phyloP scores from a whole-genome alignment of 2,113 vertebrate species.

The Misgurnus mizolepis region DNA sequence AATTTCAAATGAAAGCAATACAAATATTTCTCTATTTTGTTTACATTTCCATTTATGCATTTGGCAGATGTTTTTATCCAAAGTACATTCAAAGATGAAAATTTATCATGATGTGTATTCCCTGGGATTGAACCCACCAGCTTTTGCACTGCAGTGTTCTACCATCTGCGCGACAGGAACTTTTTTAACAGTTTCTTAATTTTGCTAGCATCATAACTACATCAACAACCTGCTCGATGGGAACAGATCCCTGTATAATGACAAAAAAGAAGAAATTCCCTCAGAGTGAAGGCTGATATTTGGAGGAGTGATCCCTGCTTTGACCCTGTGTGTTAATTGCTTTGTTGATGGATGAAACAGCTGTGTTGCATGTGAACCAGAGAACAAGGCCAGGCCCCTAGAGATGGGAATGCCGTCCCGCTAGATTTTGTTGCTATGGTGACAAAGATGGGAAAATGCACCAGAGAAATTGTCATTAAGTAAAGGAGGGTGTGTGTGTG shows the following conservation, averaged over 20 bases:
- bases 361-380: conserved; percentile 68
- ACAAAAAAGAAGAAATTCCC: conserved; percentile 19
- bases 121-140: no score
- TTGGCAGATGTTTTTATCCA: no score
- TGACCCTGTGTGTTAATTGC: conserved; percentile 62
- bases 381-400: conserved; percentile 78
- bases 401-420: conserved; percentile 79
- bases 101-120: no score
- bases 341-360: conserved; percentile 63
- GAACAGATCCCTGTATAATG: conserved; percentile 18
- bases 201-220: conserved; percentile 2
- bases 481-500: conserved; percentile 58
- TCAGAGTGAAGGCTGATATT: conserved; percentile 23
- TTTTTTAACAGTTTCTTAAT: background rate
- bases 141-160: no score
- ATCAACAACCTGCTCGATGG: background rate
- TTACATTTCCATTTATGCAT: no score
- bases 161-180: no score
- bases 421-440: conserved; percentile 83
- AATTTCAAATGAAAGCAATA: background rate
- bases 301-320: conserved; percentile 41
- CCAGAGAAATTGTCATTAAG: conserved; percentile 82
- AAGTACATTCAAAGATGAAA: no score
- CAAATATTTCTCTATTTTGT: background rate
- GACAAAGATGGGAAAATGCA: conserved; percentile 74